Conservation (phyloP, 2,113 vertebrate genomes). For the Choloepus hoffmanni region DNA sequence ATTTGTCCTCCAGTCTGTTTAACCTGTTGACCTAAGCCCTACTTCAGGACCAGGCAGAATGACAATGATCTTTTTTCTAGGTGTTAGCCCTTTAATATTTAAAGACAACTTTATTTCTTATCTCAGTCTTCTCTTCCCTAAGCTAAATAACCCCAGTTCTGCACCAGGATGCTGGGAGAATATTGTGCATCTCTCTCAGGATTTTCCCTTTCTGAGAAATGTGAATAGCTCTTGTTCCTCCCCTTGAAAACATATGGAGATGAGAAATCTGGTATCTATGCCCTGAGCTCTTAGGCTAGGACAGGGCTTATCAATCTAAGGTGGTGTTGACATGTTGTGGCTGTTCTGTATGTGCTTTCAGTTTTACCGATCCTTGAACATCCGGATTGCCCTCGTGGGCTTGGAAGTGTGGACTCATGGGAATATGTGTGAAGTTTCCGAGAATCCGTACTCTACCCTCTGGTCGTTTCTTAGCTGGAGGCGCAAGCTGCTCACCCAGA, state of each 20-base stretch:
- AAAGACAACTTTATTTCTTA: background rate
- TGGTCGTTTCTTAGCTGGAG: constrained; percentile 96
- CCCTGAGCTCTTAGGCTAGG: background rate
- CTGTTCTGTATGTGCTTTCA: constrained; percentile 76
- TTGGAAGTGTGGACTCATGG: constrained; percentile 94
- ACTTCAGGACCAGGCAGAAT: background rate
- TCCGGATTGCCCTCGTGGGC: constrained; percentile 95
- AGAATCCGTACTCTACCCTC: constrained; percentile 95
- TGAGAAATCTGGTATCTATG: background rate
- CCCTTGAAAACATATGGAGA: background rate
- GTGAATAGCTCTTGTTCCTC: background rate
- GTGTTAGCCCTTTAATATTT: background rate
- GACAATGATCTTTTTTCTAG: background rate
- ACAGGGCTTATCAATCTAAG: background rate
- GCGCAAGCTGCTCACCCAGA: constrained; percentile 89
- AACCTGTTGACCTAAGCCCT: background rate
- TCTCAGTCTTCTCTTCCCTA: background rate
- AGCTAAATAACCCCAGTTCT: background rate
- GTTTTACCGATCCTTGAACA: constrained; percentile 95
- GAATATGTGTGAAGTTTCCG: constrained; percentile 91
- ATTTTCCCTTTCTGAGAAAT: background rate
- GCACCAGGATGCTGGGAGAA: background rate
- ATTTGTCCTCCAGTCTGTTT: background rate
- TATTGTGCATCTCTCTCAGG: background rate
- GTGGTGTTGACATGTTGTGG: background rate